Evolutionary conservation across 2,797 vertebrate genomes (phyloP), one percentile per base, ranked within the genome.

Genomic region (Gallinago stenura): DNA sequence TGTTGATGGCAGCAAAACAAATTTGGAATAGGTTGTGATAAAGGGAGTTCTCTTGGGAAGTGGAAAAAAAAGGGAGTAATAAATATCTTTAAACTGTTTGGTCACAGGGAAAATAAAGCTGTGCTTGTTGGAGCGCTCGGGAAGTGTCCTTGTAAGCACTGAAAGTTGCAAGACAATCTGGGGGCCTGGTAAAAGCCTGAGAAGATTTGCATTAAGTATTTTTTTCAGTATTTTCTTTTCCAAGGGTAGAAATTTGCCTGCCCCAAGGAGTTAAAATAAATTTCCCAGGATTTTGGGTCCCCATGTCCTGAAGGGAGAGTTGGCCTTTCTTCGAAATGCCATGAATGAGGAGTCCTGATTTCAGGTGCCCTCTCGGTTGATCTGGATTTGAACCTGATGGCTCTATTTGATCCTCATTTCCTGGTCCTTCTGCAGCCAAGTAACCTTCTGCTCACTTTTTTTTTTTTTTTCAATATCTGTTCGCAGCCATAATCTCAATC

Each of bases 1-100:
- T 91, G 87, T 13, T 90, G 84, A 71, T 93, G 92, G 87, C 84
- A 95, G 93, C 90, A 90, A 88, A 95, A 83, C 76, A 70, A 79
- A 82, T 86, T 66, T 87, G 68, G 50, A 71, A 30, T 19, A 45
- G 54, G 30, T 72, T 79, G 90, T 76, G 94, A 82, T 89, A 93
- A 78, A 89, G 65, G 35, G 89, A 83, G 9, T 41, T 92, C 58
- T 95, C 88, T n/a, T 53, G 80, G 57, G 79, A 78, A 78, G 60
- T 31, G 66, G 82, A 16, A 43, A 68, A 58, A 58, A 87, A 46
- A 46, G 53, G 81, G 81, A 89, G 33, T 3, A 45, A 88, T 93
- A 95, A 81, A 66, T 86, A 76, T 76, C 90, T 71, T 33, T 12
- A 46, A 92, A 17, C 22, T 57, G 50, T 17, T 78, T 56, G 85